phyloP scores from a whole-genome alignment of 2,797 vertebrate genomes.

The Coranthus polyacanthus region DNA sequence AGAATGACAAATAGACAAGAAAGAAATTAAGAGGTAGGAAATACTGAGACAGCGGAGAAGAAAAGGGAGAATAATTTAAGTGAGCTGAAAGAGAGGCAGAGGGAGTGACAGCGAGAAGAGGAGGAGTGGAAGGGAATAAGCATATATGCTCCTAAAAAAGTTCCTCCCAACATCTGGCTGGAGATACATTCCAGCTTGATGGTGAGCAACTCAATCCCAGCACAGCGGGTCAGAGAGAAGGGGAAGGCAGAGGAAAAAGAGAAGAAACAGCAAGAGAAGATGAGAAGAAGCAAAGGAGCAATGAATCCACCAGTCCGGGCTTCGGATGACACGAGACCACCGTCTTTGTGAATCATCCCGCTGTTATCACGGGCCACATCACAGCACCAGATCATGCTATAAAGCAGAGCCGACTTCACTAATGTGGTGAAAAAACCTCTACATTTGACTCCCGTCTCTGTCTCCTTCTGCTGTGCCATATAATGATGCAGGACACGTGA shows the following conservation, averaged over 20 bases:
- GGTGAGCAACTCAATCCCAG: constrained; percentile 79
- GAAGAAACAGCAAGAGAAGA: constrained; percentile 22
- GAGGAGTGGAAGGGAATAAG: constrained; percentile 23
- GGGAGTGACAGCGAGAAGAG: constrained; percentile 49
- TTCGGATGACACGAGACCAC: constrained; percentile 68
- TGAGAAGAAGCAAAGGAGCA: constrained; percentile 33
- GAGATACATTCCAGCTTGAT: constrained; percentile 72
- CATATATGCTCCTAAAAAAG: constrained; percentile 58
- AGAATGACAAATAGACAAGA: constrained; percentile 66
- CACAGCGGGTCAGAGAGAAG: constrained; percentile 74
- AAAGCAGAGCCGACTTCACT: constrained; percentile 30
- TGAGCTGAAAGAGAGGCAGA: constrained; percentile 34
- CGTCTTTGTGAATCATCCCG: constrained; percentile 73
- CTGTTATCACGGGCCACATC: constrained; percentile 63
- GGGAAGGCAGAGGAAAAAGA: constrained; percentile 34
- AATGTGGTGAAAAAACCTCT: constrained; percentile 59
- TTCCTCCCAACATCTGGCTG: constrained; percentile 82
- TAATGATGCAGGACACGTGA: constrained; percentile 70
- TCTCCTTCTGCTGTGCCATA: constrained; percentile 43
- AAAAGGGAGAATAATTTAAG: constrained; percentile 46
- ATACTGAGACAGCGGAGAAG: constrained; percentile 36
- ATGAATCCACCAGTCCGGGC: constrained; percentile 52
- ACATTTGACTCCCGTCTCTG: constrained; percentile 45
- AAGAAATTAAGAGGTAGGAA: constrained; percentile 68
- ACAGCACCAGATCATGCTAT: constrained; percentile 44